Evolutionary conservation across 2,797 vertebrate genomes (phyloP), one percentile per base, ranked within the genome.

Genomic region (Molossus molossus): DNA sequence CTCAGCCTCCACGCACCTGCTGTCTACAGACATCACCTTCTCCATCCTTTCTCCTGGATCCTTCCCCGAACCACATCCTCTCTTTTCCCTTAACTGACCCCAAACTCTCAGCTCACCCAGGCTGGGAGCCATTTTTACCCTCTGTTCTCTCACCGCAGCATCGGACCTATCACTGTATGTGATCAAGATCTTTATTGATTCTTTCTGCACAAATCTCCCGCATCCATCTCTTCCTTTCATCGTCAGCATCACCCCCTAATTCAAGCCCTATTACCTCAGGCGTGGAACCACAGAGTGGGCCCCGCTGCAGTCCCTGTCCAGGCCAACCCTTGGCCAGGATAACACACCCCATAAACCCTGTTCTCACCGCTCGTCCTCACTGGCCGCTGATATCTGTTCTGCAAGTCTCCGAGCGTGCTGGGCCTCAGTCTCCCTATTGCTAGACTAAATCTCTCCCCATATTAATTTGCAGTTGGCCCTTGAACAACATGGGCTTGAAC

Each of bases 101-200:
- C 48, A 13, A 86, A 40, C 88, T 79, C 69, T 87, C 82, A 92
- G 79, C 88, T 86, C 60, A 27, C 55, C 65, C 20, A 69, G 60
- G 20, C 65, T 55, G 53, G 60, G 81, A 93, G 92, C 57, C 67
- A 79, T 50, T 92, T 94, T 85, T 7, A 45, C 21, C 65, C 25
- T 53, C 20, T 82, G 27, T 79, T 75, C 57, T 85, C 57, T 62
- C 23, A 57, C 77, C n/a, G 12, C 55, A 58, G 27, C 60, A 82
- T 29, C 0, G 9, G 88, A 65, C 33, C n/a, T 75, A 58, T 82
- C 72, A 64, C 76, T 87, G 79, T 40, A 64, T 15, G 11, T 73
- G 85, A 85, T 75, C 33, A 90, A 75, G 55, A 21, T 76, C 58
- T 86, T 62, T 58, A 83, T 88, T 0, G 8, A 88, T 40, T 85